Evolutionary conservation across 2,797 vertebrate genomes (phyloP).

Genomic region (Xenops minutus): DNA sequence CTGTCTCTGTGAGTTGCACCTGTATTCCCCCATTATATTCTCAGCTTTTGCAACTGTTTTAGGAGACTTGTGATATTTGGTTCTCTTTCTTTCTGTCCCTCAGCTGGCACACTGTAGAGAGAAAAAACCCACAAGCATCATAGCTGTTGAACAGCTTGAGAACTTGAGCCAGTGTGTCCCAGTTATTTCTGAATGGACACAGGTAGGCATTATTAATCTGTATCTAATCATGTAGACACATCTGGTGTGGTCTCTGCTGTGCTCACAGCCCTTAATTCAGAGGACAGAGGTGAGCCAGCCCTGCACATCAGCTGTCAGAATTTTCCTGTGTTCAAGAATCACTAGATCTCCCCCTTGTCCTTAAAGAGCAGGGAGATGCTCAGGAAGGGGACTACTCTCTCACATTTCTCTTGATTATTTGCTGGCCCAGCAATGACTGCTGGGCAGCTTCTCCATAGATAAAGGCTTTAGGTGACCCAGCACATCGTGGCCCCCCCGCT

Average conservation of each 20-base stretch:
- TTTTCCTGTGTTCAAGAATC: not conserved
- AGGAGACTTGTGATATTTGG: not conserved
- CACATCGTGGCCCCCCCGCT: fast-evolving
- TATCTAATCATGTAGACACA: not conserved
- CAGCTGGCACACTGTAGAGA: not conserved
- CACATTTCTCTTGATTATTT: not conserved
- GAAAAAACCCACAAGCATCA: not conserved
- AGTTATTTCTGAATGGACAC: not conserved
- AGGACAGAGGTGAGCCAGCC: not conserved
- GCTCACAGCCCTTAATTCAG: not conserved
- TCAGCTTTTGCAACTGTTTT: not conserved
- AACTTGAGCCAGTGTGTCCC: not conserved
- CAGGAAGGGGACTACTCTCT: not conserved
- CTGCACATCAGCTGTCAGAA: not conserved
- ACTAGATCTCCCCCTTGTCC: not conserved
- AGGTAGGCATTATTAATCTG: not conserved
- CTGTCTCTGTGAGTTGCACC: not conserved
- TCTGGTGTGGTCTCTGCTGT: not conserved
- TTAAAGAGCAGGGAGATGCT: not conserved
- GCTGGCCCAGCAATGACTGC: not conserved
- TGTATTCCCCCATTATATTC: not conserved
- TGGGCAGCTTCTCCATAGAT: not conserved
- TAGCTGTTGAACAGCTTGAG: not conserved
- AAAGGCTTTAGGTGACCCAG: not conserved
- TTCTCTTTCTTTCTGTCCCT: not conserved